These are phyloP conservation scores for Corythornis cristatus DNA, from an alignment of 2,113 vertebrate genomes.

Conservation along the genomic window DNA sequence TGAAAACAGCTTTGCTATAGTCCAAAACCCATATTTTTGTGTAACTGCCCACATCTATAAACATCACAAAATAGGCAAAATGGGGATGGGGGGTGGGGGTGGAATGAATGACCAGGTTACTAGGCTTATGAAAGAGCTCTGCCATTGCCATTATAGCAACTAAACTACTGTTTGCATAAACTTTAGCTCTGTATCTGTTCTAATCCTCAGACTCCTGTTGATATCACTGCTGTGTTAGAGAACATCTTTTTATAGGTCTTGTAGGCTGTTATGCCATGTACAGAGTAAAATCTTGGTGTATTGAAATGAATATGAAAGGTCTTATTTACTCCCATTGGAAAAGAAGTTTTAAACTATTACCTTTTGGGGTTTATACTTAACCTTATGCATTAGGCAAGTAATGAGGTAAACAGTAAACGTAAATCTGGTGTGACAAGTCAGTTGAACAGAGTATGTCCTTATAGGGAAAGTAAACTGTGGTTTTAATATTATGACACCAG, in stretches of 20 bases:
- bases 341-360: neutral
- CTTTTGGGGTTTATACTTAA: neutral
- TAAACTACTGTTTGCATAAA: neutral
- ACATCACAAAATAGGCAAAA: neutral
- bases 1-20: conserved; percentile 8
- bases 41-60: neutral
- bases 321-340: neutral
- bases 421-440: neutral
- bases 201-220: neutral
- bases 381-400: neutral
- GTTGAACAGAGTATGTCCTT: conserved; percentile 10
- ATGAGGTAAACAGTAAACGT: neutral
- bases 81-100: too few relatives aligned
- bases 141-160: neutral
- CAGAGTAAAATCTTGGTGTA: neutral
- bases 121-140: conserved; percentile 12
- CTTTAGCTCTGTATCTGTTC: neutral
- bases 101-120: neutral
- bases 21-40: neutral
- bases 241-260: neutral
- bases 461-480: conserved; percentile 18
- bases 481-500: neutral
- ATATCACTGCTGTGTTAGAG: neutral
- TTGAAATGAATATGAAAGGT: neutral
- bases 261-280: neutral